Percentiles rank a stretch among this genome's conserved stretches.
These are phyloP conservation scores for Polylopha cassiicola DNA, from an alignment of 2,888 invertebrate species.

Conservation along the genomic window DNA sequence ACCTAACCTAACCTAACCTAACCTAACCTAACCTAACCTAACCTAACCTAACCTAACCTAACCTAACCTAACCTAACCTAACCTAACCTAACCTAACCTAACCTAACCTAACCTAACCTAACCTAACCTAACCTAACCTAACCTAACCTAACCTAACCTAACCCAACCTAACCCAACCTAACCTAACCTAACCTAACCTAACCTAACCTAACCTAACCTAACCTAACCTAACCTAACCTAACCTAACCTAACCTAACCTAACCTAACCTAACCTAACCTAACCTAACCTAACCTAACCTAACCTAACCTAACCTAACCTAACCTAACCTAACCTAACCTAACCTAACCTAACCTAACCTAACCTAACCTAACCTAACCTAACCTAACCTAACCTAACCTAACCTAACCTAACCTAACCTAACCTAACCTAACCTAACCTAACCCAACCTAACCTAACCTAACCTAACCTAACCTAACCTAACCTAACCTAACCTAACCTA, in stretches of 20 bases:
- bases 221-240: slow-evolving; percentile 24
- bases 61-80: not conserved
- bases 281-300: slow-evolving; percentile 12
- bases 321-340: slow-evolving; percentile 12
- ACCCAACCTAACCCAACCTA: slow-evolving; percentile 22
- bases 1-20: slow-evolving; percentile 7
- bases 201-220: slow-evolving; percentile 26
- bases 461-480: slow-evolving; percentile 12
- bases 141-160: slow-evolving; percentile 24
- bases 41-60: not conserved
- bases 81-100: slow-evolving; percentile 7
- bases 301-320: slow-evolving; percentile 11
- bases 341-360: slow-evolving; percentile 12
- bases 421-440: slow-evolving; percentile 12
- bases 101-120: slow-evolving; percentile 7
- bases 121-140: slow-evolving; percentile 23
- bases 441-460: slow-evolving; percentile 11
- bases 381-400: slow-evolving; percentile 12
- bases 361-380: slow-evolving; percentile 12
- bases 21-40: slow-evolving; percentile 3
- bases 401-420: slow-evolving; percentile 10
- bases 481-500: slow-evolving; percentile 12
- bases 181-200: slow-evolving; percentile 25
- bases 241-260: slow-evolving; percentile 21
- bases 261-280: slow-evolving; percentile 12